Conservation (phyloP, 2,888 invertebrate genomes). For the Microctonus brassicae region DNA sequence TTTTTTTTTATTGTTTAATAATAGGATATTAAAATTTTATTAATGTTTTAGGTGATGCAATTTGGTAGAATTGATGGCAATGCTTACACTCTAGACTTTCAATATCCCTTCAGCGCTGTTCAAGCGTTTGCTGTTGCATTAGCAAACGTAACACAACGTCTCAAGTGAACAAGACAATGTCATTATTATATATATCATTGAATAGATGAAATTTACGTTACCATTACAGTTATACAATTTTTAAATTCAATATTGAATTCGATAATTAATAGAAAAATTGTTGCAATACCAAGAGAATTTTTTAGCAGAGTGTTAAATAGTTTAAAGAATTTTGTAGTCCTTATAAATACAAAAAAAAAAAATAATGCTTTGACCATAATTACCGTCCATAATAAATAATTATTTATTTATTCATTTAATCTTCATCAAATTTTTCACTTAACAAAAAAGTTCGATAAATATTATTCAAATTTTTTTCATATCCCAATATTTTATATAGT, state of each 20-base stretch:
- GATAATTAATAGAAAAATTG: background rate
- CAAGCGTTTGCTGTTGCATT: slow-evolving; percentile 99
- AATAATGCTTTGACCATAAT: background rate
- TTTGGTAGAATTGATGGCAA: slow-evolving; percentile 99
- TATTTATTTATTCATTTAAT: background rate
- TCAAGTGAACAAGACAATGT: slow-evolving; percentile 75
- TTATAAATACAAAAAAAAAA: background rate
- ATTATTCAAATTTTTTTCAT: background rate
- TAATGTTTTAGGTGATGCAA: slow-evolving; percentile 90
- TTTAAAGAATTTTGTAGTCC: background rate
- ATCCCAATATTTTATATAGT: background rate
- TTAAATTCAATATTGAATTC: background rate
- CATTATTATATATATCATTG: background rate
- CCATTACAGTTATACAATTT: background rate
- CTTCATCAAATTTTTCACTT: background rate
- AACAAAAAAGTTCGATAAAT: background rate
- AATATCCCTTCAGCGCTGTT: slow-evolving; percentile 97
- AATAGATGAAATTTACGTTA: no score
- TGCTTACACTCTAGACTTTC: slow-evolving; percentile 98
- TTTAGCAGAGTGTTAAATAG: background rate
- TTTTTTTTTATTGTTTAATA: background rate
- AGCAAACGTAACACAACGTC: slow-evolving; percentile 94
- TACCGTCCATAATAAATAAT: background rate
- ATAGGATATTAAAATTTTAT: no score
- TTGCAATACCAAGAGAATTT: background rate